phyloP scores from a whole-genome alignment of 2,797 vertebrate species.

The Anableps anableps region DNA sequence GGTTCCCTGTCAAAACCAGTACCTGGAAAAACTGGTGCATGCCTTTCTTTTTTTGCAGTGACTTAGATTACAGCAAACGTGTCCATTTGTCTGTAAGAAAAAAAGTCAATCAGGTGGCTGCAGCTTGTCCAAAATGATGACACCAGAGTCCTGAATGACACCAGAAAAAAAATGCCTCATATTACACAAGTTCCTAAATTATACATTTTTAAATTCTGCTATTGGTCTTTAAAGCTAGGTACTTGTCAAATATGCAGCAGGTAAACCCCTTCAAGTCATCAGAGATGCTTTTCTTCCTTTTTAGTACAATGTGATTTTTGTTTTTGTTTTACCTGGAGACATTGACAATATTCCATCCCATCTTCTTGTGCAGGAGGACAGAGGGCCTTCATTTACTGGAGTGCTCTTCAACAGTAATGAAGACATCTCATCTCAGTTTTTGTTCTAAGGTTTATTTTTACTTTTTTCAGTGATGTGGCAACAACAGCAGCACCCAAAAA shows the following conservation, averaged over 20 bases:
- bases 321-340: not conserved
- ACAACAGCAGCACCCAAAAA: slow-evolving; percentile 59
- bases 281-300: not conserved
- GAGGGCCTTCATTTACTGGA: not conserved
- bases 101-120: no score
- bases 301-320: not conserved
- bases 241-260: no score
- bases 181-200: no score
- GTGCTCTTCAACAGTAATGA: not conserved
- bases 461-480: slow-evolving; percentile 59
- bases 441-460: slow-evolving; percentile 63
- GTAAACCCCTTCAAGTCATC: no score
- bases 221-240: not conserved
- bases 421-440: slow-evolving; percentile 18
- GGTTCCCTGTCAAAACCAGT: no score
- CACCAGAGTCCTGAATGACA: no score
- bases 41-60: no score
- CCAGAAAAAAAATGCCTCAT: no score
- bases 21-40: no score
- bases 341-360: not conserved
- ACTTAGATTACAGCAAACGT: no score
- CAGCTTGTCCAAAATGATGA: no score
- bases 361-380: not conserved
- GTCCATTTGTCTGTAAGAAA: no score
- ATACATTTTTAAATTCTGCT: not conserved